Evolutionary conservation across 2,113 vertebrate species (phyloP).

Genomic region (Eretmochelys imbricata): DNA sequence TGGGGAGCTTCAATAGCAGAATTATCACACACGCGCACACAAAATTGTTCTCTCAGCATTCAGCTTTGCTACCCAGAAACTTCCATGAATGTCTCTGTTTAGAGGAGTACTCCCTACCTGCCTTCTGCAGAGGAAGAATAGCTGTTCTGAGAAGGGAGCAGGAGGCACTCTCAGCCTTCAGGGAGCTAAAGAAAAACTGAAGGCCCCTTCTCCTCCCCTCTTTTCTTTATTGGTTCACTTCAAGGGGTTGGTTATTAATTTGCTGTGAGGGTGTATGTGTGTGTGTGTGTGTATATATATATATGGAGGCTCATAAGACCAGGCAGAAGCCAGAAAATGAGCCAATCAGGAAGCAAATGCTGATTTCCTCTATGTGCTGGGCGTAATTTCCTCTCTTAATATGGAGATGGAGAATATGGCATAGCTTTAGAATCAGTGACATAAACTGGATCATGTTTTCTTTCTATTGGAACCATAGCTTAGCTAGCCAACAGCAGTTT

Average conservation of each 20-base stretch:
- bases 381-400: background rate
- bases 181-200: background rate
- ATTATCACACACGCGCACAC: background rate
- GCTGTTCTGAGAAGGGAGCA: background rate
- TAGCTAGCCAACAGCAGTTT: background rate
- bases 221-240: background rate
- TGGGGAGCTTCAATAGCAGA: background rate
- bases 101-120: background rate
- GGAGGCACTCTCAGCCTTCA: background rate
- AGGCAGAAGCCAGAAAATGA: background rate
- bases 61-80: background rate
- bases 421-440: background rate
- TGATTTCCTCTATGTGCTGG: background rate
- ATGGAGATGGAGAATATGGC: background rate
- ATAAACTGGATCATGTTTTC: background rate
- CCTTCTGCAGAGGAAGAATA: background rate
- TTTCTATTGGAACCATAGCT: background rate
- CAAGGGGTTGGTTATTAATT: background rate
- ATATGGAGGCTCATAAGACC: background rate
- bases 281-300: too few species aligned
- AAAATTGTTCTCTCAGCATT: background rate
- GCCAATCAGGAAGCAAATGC: accelerated
- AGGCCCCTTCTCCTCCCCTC: background rate
- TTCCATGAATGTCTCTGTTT: background rate
- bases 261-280: background rate